These are phyloP conservation scores for Troglohyphantes excavatus DNA, from an alignment of 2,888 invertebrate species.

Conservation along the genomic window DNA sequence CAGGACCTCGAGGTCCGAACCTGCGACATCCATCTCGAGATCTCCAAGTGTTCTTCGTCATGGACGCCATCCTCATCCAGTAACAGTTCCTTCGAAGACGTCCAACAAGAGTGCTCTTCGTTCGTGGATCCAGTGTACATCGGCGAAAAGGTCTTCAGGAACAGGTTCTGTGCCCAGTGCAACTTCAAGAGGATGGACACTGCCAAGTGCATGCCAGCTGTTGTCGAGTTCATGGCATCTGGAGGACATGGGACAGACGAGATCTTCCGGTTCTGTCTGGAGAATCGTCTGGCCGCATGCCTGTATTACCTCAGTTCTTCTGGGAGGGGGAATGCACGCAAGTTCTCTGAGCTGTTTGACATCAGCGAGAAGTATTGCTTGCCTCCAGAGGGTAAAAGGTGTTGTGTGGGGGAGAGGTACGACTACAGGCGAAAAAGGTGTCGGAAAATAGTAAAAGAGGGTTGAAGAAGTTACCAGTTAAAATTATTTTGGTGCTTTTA, in stretches of 20 bases:
- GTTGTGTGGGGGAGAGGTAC: conserved; percentile 23
- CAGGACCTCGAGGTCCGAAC: conserved; percentile 23
- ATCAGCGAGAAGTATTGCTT: conserved; percentile 9
- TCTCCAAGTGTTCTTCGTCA: conserved; percentile 25
- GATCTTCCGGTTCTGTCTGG: not conserved
- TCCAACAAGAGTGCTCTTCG: not conserved
- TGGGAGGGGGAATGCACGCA: not conserved
- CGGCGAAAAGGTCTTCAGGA: conserved; percentile 34
- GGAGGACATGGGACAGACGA: not conserved
- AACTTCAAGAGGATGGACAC: not conserved
- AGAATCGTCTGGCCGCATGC: not conserved
- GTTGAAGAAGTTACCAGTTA: too few species aligned
- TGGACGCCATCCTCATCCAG: not conserved
- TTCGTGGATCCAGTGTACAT: conserved; percentile 47
- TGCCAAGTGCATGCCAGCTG: conserved; percentile 16
- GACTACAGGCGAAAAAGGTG: conserved; percentile 21
- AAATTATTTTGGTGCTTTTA: too few species aligned
- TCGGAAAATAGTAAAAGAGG: not conserved
- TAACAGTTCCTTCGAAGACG: not conserved
- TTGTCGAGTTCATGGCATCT: conserved; percentile 8
- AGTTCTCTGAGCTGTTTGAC: conserved; percentile 11
- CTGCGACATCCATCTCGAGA: not conserved
- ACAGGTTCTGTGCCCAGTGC: conserved; percentile 46
- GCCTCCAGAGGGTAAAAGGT: not conserved
- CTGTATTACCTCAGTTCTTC: not conserved